Base-by-base conservation (phyloP, 2,113 vertebrate species). In the Philantomba maxwellii region DNA sequence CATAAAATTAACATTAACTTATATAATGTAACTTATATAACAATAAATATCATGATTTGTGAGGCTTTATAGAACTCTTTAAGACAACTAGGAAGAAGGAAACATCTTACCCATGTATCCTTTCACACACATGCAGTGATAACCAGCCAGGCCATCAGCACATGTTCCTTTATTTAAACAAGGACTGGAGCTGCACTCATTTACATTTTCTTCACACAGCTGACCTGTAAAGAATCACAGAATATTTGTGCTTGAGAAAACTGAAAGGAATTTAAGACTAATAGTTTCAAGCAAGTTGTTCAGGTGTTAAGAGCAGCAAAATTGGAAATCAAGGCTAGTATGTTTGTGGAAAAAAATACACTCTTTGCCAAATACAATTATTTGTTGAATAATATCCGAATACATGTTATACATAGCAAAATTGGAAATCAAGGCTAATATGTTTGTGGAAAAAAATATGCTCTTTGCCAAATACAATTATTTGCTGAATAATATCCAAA, bases 151-250 rank as follows among this genome's bases (percentile, higher is more conserved):
- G 45, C 98, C 98, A 92, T 99, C 99, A 85, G 99, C 95, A 45
- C 99, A 99, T 13, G 98, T 98, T 1, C 99, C 99, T 97, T 99
- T 99, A 87, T 99, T 99, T 83, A 99, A 97, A 97, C 99, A 99
- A 0, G 99, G 99, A 78, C 98, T 99, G 84, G 99, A 99, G 80
- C 62, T 94, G 96, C 99, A 99, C 95, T 99, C 99, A 43, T 99
- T 99, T 96, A 99, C 90, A 91, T 99, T 99, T 45, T 99, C 99
- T 97, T 99, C 99, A 64, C 99, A 99, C 7, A 99, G 83, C 26
- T 98, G 98, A 85, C 99, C 99, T 99, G 97, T 5, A 97, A 98
- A 97, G 3, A 98, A 96, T 47, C 90, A 97, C 0, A 89, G 19
- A 86, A 26, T 51, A 62, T 90, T 21, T 47, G 51, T 66, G 9